Percentiles rank a stretch among this genome's conserved stretches.
Evolutionary conservation across 2,888 invertebrate species (phyloP).

Genomic region (Pterobdella sp.): DNA sequence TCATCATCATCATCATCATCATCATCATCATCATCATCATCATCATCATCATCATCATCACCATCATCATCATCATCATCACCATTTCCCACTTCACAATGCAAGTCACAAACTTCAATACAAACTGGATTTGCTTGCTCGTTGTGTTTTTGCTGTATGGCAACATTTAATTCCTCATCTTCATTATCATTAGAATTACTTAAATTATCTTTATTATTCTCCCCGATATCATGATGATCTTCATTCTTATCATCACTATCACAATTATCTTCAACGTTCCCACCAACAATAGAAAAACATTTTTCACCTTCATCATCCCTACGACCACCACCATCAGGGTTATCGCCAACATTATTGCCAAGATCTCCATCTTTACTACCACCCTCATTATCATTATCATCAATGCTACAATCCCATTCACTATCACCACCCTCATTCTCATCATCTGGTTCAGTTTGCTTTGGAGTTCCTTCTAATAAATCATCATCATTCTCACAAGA

Average conservation of each 20-base stretch:
- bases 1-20: slow-evolving; percentile 28
- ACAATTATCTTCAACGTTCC: slow-evolving; percentile 1
- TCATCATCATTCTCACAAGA: slow-evolving; percentile 21
- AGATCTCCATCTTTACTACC: slow-evolving; percentile 26
- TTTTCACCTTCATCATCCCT: slow-evolving; percentile 25
- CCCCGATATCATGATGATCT: slow-evolving; percentile 5
- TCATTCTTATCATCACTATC: slow-evolving; percentile 14
- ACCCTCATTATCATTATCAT: slow-evolving; percentile 21
- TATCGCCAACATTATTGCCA: slow-evolving; percentile 19
- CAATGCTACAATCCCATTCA: slow-evolving; percentile 11
- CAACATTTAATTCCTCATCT: not conserved
- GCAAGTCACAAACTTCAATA: too few species aligned
- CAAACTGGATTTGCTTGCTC: too few species aligned
- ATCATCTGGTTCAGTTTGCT: slow-evolving; percentile 1
- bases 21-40: slow-evolving; percentile 32
- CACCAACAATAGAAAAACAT: slow-evolving; percentile 13
- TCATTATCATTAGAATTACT: not conserved
- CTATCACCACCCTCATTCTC: slow-evolving; percentile 11
- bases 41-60: slow-evolving; percentile 26
- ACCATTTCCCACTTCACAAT: too few species aligned
- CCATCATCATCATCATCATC: slow-evolving; percentile 2
- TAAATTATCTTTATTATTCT: not conserved
- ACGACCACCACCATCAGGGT: slow-evolving; percentile 12
- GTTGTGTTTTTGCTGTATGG: not conserved
- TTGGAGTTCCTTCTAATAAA: not conserved